A percentile compares a stretch with the other conserved stretches of the same genome.
Conservation (phyloP, 2,888 invertebrate species). For the Anaspis maculata region DNA sequence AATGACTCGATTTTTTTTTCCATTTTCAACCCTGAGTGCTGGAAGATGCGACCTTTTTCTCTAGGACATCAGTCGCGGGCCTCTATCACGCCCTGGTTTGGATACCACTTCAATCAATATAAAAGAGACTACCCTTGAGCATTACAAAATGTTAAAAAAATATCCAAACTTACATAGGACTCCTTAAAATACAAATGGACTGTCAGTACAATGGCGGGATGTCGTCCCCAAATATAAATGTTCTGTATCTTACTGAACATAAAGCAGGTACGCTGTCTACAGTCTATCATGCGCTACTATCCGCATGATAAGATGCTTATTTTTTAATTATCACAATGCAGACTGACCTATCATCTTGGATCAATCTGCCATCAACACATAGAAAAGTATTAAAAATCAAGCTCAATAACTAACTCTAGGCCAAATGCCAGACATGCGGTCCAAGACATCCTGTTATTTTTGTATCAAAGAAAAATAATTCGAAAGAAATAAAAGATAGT, state of each 20-base stretch:
- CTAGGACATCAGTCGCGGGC: background rate
- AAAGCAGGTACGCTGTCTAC: conserved; percentile 38
- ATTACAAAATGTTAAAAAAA: conserved; percentile 41
- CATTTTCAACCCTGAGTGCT: conserved; percentile 32
- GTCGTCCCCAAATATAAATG: conserved; percentile 20
- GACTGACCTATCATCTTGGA: conserved; percentile 20
- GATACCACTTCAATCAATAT: conserved; percentile 18
- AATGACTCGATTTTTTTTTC: conserved; percentile 18
- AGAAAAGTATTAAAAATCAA: conserved; percentile 41
- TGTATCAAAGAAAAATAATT: conserved; percentile 3
- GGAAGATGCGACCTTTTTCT: conserved; percentile 26
- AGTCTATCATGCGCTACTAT: conserved; percentile 33
- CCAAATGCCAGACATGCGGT: conserved; percentile 21
- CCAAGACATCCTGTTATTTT: conserved; percentile 12
- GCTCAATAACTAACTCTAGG: conserved; percentile 30
- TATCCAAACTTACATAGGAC: conserved; percentile 39
- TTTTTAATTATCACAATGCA: conserved; percentile 35
- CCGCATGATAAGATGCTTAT: conserved; percentile 34
- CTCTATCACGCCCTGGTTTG: conserved; percentile 27
- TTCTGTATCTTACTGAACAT: conserved; percentile 34
- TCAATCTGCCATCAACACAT: conserved; percentile 34
- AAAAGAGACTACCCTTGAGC: conserved; percentile 34
- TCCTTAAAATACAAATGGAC: conserved; percentile 37
- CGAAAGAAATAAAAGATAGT: conserved; percentile 1
- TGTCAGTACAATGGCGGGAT: conserved; percentile 31